Base-by-base conservation (phyloP, 2,888 invertebrate genomes). In the Synanthedon tipuliformis region DNA sequence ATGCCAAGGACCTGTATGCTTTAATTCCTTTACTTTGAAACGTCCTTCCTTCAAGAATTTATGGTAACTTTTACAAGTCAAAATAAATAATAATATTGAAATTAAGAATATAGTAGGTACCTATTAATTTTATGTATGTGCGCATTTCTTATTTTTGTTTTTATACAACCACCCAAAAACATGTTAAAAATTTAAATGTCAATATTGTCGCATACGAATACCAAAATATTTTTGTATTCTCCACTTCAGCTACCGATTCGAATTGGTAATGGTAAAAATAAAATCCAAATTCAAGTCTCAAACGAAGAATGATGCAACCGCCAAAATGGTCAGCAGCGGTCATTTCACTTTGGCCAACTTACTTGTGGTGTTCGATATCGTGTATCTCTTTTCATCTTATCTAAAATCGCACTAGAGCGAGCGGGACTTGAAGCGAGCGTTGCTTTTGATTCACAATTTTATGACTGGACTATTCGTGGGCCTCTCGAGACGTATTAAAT, bases 321-420 rank as follows among this genome's bases (percentile, higher is more conserved):
- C 76, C 78, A 71, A 84, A 84, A 82, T 83, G 82, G 83, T 81
- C 84, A 79, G 59, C 78, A 52, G 77, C 82, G 86, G 86, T 85
- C 86, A 86, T 85, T 86, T 86, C 86, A 74, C 86, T 86, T 83
- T 86, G 86, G 78, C 86, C 85, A 83, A 87, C 85, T 84, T 87
- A 83, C 77, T 71, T 65, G 70, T 68, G 65, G n/a, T 10, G 65
- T 65, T 64, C 68, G 68, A 67, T 65, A 70, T 69, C 59, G 53
- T 56, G 70, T 68, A 61, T 75, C 74, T 66, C 64, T 62, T 71
- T 74, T 71, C 65, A 62, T 66, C 64, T 52, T 57, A 54, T 56
- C 57, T 62, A 53, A 57, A 55, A 56, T 49, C 53, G 3, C 52
- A 13, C 55, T 49, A 40, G 75, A 53, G 58, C 48, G 66, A 77